Evolutionary conservation across 1,140 invertebrate genomes (phyloP), one percentile per base, ranked within the genome.

Genomic region (Pemphigus obesinymphae): DNA sequence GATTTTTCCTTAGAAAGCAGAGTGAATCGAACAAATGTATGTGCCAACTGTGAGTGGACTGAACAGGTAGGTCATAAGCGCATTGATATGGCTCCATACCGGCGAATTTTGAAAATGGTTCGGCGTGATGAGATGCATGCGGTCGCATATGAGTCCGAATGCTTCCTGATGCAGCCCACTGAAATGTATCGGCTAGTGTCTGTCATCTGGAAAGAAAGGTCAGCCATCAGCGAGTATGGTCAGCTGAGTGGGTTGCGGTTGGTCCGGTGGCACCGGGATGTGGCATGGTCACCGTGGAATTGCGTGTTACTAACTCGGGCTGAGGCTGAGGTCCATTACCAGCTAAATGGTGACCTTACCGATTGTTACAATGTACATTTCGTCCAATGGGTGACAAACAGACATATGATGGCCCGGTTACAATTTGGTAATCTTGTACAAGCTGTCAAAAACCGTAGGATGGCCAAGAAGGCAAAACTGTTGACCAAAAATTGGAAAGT

Each of bases 221-320:
- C 92, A 0, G 89, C 89, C 2, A 86, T 93, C 11, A 92, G 90
- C 78, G 91, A 91, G 84, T 88, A 87, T 45, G 84, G 85, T 23
- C 90, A 92, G 83, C 85, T 92, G 17, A 89, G 89, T 7, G 85
- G 89, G 34, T 84, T 93, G 58, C 87, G 90, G 55, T 84, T 92
- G 29, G 88, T 89, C 37, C 87, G 91, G 17, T 93, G 91, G 88
- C 85, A 89, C 48, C 86, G 87, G 2, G 83, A 89, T 6, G 85
- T 89, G 48, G 89, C 90, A 55, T 93, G 92, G 92, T 88, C 90
- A 11, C 92, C 92, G 1, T 93, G 92, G 92, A 93, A 93, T 84
- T 92, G 91, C 84, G 89, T 93, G 76, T 85, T 93, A 26, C 85
- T 93, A 1, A 92, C 91, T 0, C 85, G 89, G 1, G 88, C 91